Evolutionary conservation across 2,113 vertebrate genomes (phyloP).

Genomic region (Eolophus roseicapilla): DNA sequence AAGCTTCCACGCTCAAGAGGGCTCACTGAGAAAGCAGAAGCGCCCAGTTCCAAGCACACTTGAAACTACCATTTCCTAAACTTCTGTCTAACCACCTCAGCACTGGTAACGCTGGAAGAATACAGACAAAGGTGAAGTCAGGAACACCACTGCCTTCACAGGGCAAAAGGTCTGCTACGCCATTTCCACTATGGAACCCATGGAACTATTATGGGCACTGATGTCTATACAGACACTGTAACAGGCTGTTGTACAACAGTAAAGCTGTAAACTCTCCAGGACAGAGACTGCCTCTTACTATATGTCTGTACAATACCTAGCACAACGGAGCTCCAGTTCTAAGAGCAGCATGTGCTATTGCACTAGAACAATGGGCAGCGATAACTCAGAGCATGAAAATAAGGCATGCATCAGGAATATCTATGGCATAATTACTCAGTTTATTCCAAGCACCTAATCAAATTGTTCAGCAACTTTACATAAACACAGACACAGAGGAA

Average conservation of each 20-base stretch:
- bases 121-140: neutral
- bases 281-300: neutral
- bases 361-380: neutral
- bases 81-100: neutral
- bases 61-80: neutral
- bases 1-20: neutral
- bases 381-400: neutral
- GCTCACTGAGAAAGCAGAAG: neutral
- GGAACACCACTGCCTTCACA: neutral
- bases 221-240: neutral
- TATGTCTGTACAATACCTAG: neutral
- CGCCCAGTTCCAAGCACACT: neutral
- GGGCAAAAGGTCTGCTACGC: neutral
- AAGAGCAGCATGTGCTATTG: neutral
- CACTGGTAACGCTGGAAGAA: neutral
- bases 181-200: neutral
- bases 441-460: slow-evolving; percentile 47
- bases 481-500: neutral
- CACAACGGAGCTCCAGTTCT: neutral
- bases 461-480: slow-evolving; percentile 5
- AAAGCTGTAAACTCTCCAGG: neutral
- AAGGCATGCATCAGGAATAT: neutral
- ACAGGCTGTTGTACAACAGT: neutral
- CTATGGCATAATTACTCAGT: slow-evolving; percentile 16
- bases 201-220: neutral